Percentiles rank a stretch among this genome's conserved stretches.
Conservation (phyloP, 2,113 vertebrate genomes). For the Anseranas semipalmata region DNA sequence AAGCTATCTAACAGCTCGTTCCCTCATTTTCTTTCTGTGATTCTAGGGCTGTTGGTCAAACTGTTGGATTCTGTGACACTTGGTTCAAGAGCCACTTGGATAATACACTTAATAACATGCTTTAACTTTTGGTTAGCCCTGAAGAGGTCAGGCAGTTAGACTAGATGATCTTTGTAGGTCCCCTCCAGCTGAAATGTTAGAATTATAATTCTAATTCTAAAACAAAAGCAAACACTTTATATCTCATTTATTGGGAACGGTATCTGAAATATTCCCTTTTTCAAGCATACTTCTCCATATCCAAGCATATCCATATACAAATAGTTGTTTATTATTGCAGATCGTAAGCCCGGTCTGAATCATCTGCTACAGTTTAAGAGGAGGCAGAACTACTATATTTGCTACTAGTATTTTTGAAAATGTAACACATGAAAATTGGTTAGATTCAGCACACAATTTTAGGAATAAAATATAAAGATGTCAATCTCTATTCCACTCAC, state of each 20-base stretch:
- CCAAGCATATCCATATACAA: neutral
- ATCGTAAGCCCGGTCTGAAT: neutral
- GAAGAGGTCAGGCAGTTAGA: neutral
- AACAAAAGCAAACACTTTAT: neutral
- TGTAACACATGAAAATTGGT: neutral
- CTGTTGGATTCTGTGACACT: neutral
- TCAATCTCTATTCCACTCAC: neutral
- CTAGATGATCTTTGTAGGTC: neutral
- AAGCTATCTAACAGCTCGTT: neutral
- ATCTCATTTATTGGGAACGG: neutral
- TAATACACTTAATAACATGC: neutral
- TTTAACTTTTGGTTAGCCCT: neutral
- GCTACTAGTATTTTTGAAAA: neutral
- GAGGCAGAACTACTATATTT: neutral
- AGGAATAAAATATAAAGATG: neutral
- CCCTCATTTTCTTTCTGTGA: neutral
- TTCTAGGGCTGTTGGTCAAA: neutral
- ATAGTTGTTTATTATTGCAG: neutral
- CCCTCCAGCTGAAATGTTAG: neutral
- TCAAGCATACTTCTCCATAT: neutral
- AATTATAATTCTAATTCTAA: neutral
- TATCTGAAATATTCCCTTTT: neutral
- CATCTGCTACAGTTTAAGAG: neutral
- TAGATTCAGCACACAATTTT: neutral
- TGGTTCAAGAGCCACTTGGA: neutral